Percentiles rank a stretch among this genome's conserved stretches.
phyloP scores from a whole-genome alignment of 2,113 vertebrate genomes.

The Apistogramma diplotaenia region DNA sequence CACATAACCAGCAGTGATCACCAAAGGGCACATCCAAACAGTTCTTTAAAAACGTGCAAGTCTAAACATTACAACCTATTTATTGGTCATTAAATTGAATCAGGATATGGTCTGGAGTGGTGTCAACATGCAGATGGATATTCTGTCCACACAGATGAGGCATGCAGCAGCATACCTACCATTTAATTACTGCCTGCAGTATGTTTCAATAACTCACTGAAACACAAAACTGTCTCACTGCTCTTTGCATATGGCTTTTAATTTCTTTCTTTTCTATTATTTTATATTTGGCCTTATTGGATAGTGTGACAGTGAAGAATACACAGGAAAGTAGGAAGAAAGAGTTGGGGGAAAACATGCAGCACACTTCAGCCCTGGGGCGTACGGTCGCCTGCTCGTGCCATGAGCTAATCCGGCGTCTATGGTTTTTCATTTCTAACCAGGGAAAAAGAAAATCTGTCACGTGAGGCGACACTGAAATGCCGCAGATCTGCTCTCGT shows the following conservation, averaged over 20 bases:
- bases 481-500: not conserved
- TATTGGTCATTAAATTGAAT: conserved; percentile 38
- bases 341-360: no score
- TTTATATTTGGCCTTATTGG: no score
- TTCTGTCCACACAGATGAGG: not conserved
- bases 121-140: conserved; percentile 36
- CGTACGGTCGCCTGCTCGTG: no score
- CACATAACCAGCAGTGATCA: conserved; percentile 28
- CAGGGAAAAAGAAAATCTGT: not conserved
- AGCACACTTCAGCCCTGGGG: no score
- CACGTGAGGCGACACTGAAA: not conserved
- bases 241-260: not conserved
- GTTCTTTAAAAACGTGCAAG: conserved; percentile 24
- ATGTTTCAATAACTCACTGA: conserved; percentile 14
- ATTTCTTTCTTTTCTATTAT: no score
- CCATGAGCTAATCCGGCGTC: no score
- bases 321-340: no score
- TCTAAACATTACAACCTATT: conserved; percentile 50
- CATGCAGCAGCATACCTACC: not conserved
- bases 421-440: not conserved
- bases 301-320: no score
- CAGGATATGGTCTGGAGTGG: conserved; percentile 31
- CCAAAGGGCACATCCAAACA: conserved; percentile 24
- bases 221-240: conserved; percentile 2
- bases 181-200: not conserved